Evolutionary conservation across 2,113 vertebrate genomes (phyloP).

Genomic region (Rhadina sibilatrix): DNA sequence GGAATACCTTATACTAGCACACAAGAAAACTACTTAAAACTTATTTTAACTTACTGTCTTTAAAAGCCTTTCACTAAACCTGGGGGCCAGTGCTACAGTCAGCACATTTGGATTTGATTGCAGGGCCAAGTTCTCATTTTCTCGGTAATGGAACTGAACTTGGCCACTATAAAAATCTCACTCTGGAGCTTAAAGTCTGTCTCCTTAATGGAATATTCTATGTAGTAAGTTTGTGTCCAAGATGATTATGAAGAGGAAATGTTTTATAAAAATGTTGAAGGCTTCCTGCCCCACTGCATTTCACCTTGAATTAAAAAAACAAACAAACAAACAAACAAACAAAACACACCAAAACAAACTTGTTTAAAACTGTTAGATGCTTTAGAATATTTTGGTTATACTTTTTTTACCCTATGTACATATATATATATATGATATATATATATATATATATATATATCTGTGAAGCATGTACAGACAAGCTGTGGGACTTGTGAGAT

Average conservation of each 20-base stretch:
- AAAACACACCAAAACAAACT: no score
- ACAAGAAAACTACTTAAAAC: neutral
- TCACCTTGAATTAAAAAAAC: neutral
- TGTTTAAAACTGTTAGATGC: neutral
- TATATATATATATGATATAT: no score
- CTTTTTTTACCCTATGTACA: neutral
- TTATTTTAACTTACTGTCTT: neutral
- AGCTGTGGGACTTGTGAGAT: no score
- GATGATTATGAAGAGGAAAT: neutral
- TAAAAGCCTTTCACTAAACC: neutral
- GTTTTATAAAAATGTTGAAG: neutral
- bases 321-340: no score
- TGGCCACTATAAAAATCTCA: neutral
- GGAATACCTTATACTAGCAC: neutral
- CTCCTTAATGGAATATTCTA: neutral
- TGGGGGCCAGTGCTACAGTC: neutral
- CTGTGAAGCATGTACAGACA: neutral
- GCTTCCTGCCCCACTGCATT: neutral
- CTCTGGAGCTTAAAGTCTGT: neutral
- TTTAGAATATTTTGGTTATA: neutral
- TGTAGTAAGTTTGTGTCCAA: neutral
- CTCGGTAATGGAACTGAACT: neutral
- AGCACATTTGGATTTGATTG: neutral
- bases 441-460: accelerated
- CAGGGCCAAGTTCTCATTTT: neutral